Percentiles rank a stretch among this genome's conserved stretches.
Conservation (phyloP, 2,113 vertebrate genomes). For the Corydoras maculifer region DNA sequence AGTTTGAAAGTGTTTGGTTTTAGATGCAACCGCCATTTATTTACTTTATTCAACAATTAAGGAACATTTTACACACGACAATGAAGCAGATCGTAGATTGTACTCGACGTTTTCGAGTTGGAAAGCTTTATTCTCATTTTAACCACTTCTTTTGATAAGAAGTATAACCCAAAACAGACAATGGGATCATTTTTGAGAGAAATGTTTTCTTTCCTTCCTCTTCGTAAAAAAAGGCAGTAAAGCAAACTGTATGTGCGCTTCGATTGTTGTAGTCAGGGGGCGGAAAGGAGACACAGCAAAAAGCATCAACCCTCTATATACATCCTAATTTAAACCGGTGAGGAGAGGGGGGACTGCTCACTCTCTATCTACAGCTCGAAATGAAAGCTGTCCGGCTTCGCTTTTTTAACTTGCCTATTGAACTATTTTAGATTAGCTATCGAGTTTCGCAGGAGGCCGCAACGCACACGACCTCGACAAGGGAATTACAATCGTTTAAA, state of each 20-base stretch:
- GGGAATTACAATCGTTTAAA: neutral
- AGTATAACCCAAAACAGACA: conserved; percentile 18
- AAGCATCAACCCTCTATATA: conserved; percentile 42
- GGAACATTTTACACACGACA: too few relatives aligned
- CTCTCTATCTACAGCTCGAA: conserved; percentile 2
- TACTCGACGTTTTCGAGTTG: too few relatives aligned
- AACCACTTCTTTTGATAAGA: too few relatives aligned
- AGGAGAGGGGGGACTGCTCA: conserved; percentile 18
- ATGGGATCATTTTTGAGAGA: conserved; percentile 21
- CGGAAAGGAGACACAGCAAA: conserved; percentile 44
- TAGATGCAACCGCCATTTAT: too few relatives aligned
- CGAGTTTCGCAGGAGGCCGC: conserved; percentile 5
- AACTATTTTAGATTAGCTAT: conserved; percentile 21
- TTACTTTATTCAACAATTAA: too few relatives aligned
- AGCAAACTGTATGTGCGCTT: conserved; percentile 22
- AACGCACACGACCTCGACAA: neutral
- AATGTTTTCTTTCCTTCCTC: conserved; percentile 33
- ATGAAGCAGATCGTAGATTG: too few relatives aligned
- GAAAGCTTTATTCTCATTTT: too few relatives aligned
- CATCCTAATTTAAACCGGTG: conserved; percentile 34
- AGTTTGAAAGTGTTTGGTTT: too few relatives aligned
- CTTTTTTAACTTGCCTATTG: neutral
- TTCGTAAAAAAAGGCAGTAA: conserved; percentile 25
- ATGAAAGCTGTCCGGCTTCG: neutral
- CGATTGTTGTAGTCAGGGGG: conserved; percentile 36